Evolutionary conservation across 2,888 invertebrate species (phyloP).

Genomic region (Megalurothrips usitatus): DNA sequence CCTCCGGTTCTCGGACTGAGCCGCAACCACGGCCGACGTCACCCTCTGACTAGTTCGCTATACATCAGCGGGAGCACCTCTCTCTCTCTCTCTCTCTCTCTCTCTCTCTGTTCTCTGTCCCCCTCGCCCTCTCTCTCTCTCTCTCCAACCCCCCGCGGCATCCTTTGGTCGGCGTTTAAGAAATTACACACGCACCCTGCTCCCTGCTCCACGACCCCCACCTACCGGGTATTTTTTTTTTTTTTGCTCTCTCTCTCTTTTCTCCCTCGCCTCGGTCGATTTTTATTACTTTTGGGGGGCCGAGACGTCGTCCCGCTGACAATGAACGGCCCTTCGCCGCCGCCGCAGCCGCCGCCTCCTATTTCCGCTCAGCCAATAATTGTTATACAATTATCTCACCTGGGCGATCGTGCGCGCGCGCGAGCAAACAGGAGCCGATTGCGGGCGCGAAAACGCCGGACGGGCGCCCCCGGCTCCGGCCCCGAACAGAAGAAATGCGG

Average conservation of each 20-base stretch:
- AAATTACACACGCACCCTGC: constrained; percentile 15
- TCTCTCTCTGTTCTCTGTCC: neutral
- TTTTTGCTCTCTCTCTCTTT: too few relatives aligned
- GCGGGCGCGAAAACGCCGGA: neutral
- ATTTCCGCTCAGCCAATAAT: constrained; percentile 2
- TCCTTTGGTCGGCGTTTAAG: constrained; percentile 34
- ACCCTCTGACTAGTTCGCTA: neutral
- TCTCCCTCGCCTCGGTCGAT: neutral
- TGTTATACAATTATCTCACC: constrained; percentile 24
- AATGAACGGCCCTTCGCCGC: neutral
- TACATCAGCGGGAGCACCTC: neutral
- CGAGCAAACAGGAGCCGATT: constrained; percentile 4
- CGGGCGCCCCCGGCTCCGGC: neutral
- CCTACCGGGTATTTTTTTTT: neutral
- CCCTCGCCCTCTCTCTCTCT: neutral
- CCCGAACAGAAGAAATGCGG: too few relatives aligned
- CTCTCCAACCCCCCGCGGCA: constrained; percentile 36
- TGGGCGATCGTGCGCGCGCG: neutral
- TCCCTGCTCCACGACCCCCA: neutral
- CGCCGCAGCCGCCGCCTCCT: neutral
- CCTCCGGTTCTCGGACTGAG: constrained; percentile 35
- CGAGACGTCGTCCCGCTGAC: neutral
- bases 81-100: neutral
- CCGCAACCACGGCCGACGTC: constrained; percentile 36
- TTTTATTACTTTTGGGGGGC: neutral